A percentile compares a stretch with the other conserved stretches of the same genome.
phyloP scores from a whole-genome alignment of 1,140 invertebrate genomes.

The Pachypeltis micranthus region DNA sequence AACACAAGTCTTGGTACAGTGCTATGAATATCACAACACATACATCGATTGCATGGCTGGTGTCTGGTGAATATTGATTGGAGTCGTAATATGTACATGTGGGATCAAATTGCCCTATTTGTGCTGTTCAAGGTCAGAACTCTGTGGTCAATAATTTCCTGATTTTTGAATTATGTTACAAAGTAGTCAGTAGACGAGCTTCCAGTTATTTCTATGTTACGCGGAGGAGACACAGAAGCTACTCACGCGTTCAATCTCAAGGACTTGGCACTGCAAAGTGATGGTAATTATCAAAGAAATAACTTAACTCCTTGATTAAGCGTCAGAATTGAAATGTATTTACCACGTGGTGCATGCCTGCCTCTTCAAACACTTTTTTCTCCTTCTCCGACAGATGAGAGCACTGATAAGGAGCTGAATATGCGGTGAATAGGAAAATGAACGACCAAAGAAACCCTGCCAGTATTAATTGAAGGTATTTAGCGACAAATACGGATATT shows the following conservation, averaged over 20 bases:
- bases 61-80: too few species aligned
- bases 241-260: neutral
- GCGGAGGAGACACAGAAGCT: neutral
- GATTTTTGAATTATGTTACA: too few species aligned
- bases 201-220: neutral
- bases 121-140: too few species aligned
- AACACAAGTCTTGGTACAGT: too few species aligned
- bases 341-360: neutral
- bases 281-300: neutral
- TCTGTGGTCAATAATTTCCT: too few species aligned
- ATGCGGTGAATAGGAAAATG: slow-evolving; percentile 49
- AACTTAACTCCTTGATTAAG: neutral
- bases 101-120: too few species aligned
- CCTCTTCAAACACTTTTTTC: slow-evolving; percentile 28
- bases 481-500: too few species aligned
- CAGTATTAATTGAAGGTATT: too few species aligned
- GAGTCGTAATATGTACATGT: too few species aligned
- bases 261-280: neutral
- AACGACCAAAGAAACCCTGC: slow-evolving; percentile 34
- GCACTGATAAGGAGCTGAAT: slow-evolving; percentile 58
- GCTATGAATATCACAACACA: too few species aligned
- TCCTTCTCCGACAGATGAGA: slow-evolving; percentile 55
- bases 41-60: too few species aligned
- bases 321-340: neutral
- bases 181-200: too few species aligned